phyloP scores from a whole-genome alignment of 2,888 invertebrate genomes.

The Macaria liturata region DNA sequence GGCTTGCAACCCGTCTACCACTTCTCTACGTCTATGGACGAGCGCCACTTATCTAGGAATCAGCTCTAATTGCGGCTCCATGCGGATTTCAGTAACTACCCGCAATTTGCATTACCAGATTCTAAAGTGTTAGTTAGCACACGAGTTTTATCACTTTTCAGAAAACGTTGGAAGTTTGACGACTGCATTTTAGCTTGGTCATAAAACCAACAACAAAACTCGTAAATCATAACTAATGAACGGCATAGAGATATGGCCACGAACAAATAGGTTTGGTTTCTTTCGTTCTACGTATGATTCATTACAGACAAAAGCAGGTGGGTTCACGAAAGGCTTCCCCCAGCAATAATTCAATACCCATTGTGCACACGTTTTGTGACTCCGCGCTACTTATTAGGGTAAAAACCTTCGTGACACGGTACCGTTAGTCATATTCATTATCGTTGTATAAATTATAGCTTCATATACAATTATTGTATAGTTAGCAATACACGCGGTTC shows the following conservation, averaged over 20 bases:
- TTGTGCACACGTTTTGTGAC: conserved; percentile 60
- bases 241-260: background rate
- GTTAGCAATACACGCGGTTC: conserved; percentile 51
- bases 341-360: conserved; percentile 62
- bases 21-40: conserved; percentile 48
- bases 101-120: too few relatives aligned
- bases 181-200: too few relatives aligned
- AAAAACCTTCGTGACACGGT: conserved; percentile 71
- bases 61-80: conserved; percentile 4
- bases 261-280: conserved; percentile 9
- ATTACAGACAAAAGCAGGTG: conserved; percentile 37
- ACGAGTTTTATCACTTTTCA: too few relatives aligned
- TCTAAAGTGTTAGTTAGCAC: too few relatives aligned
- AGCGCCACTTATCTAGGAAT: conserved; percentile 26
- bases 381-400: conserved; percentile 64
- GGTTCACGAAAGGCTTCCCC: conserved; percentile 47
- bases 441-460: conserved; percentile 74
- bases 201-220: background rate
- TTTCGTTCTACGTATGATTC: conserved; percentile 40
- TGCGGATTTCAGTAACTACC: too few relatives aligned
- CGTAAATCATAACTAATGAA: conserved; percentile 2
- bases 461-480: conserved; percentile 68
- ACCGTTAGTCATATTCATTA: conserved; percentile 77
- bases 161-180: too few relatives aligned
- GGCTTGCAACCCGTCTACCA: conserved; percentile 48